phyloP scores from a whole-genome alignment of 2,797 vertebrate species.

The Acestrorhynchus altus region DNA sequence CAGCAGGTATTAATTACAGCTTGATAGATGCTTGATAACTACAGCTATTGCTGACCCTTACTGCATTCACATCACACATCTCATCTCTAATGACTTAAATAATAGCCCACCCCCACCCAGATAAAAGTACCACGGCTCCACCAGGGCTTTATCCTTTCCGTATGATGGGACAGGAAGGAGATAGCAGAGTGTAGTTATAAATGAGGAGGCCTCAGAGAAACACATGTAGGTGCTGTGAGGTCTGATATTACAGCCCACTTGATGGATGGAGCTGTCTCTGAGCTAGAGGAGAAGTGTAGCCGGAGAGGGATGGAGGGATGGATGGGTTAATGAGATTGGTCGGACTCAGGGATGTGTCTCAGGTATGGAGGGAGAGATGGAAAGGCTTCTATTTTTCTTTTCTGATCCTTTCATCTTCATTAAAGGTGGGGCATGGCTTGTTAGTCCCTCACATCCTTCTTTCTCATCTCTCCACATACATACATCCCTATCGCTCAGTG shows the following conservation, averaged over 20 bases:
- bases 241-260: conserved; percentile 36
- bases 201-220: conserved; percentile 30
- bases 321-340: conserved; percentile 42
- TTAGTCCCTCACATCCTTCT: conserved; percentile 7
- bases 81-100: not conserved
- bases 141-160: not conserved
- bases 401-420: conserved; percentile 32
- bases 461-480: not conserved
- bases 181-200: conserved; percentile 32
- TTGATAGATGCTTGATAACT: not conserved
- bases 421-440: not conserved
- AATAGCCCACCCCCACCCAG: not conserved
- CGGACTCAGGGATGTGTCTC: conserved; percentile 22
- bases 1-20: not conserved
- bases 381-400: conserved; percentile 16
- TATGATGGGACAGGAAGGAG: conserved; percentile 2
- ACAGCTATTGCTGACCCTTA: not conserved
- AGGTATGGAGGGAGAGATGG: not conserved
- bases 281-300: conserved; percentile 19
- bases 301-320: conserved; percentile 12
- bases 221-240: conserved; percentile 42
- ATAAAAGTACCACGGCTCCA: not conserved
- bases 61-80: not conserved
- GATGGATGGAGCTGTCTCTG: conserved; percentile 47
- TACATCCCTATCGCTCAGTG: not conserved